phyloP scores from a whole-genome alignment of 2,888 invertebrate genomes.

The Agonopterix subpropinquella region DNA sequence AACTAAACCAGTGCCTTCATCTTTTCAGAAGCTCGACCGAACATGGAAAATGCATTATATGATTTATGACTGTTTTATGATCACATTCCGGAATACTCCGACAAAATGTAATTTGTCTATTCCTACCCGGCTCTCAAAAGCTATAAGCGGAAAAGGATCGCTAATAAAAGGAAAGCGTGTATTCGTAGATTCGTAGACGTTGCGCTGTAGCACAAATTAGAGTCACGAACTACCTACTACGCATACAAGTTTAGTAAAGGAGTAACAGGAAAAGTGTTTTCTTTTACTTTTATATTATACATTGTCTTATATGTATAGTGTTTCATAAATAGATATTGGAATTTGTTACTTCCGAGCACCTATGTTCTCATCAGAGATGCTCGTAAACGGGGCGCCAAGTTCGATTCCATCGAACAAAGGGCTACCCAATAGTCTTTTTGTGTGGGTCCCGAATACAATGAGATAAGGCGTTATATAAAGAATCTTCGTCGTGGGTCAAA shows the following conservation, averaged over 20 bases:
- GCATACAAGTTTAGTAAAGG: too few species aligned
- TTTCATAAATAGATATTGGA: conserved; percentile 8
- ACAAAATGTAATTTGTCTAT: conserved; percentile 50
- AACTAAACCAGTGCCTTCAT: conserved; percentile 15
- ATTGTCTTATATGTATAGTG: neutral
- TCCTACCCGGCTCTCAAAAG: conserved; percentile 26
- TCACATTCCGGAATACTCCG: conserved; percentile 38
- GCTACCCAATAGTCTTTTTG: conserved; percentile 34
- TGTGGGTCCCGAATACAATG: conserved; percentile 34
- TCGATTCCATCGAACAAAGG: conserved; percentile 39
- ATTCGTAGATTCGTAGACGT: too few species aligned
- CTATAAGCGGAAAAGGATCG: conserved; percentile 22
- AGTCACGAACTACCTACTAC: too few species aligned
- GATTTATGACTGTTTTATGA: conserved; percentile 45
- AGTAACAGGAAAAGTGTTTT: too few species aligned
- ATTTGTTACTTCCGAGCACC: conserved; percentile 9
- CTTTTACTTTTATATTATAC: too few species aligned
- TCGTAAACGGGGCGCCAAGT: conserved; percentile 16
- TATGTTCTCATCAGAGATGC: neutral
- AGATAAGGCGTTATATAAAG: conserved; percentile 42
- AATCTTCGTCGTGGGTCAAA: conserved; percentile 44
- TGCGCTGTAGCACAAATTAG: too few species aligned
- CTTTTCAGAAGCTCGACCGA: conserved; percentile 44
- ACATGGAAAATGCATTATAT: conserved; percentile 51
- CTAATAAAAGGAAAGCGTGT: too few species aligned